Conservation (phyloP, 2,888 invertebrate genomes). For the Drosophila pegasa region DNA sequence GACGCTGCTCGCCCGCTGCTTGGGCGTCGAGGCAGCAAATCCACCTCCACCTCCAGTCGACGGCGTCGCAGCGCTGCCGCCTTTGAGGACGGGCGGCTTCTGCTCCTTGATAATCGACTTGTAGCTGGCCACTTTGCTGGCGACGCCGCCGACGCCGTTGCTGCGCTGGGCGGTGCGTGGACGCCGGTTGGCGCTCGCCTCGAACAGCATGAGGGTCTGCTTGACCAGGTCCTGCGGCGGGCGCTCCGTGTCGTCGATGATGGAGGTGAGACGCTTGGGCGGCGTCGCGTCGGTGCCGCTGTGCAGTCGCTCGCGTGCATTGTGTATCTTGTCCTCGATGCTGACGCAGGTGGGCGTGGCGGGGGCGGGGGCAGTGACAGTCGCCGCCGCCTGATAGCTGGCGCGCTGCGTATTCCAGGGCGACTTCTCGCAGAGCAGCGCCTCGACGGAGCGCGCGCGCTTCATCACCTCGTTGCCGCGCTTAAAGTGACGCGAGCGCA, state of each 20-base stretch:
- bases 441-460: conserved; percentile 94
- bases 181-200: conserved; percentile 87
- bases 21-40: conserved; percentile 63
- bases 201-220: conserved; percentile 93
- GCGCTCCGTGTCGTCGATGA: conserved; percentile 90
- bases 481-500: conserved; percentile 85
- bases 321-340: conserved; percentile 85
- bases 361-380: conserved; percentile 1
- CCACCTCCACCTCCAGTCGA: conserved; percentile 9
- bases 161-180: conserved; percentile 84
- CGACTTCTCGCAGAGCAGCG: conserved; percentile 89
- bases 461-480: conserved; percentile 89
- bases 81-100: conserved; percentile 77
- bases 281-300: conserved; percentile 84
- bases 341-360: conserved; percentile 65
- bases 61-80: neutral
- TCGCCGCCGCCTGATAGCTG: conserved; percentile 35
- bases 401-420: conserved; percentile 81
- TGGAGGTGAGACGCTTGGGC: conserved; percentile 87
- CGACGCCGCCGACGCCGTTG: conserved; percentile 86
- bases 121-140: conserved; percentile 88
- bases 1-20: conserved; percentile 21
- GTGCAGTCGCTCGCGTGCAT: conserved; percentile 83
- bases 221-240: conserved; percentile 96
- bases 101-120: conserved; percentile 87